Base-by-base conservation (phyloP, 2,888 invertebrate species). In the Autographa pulchrina region DNA sequence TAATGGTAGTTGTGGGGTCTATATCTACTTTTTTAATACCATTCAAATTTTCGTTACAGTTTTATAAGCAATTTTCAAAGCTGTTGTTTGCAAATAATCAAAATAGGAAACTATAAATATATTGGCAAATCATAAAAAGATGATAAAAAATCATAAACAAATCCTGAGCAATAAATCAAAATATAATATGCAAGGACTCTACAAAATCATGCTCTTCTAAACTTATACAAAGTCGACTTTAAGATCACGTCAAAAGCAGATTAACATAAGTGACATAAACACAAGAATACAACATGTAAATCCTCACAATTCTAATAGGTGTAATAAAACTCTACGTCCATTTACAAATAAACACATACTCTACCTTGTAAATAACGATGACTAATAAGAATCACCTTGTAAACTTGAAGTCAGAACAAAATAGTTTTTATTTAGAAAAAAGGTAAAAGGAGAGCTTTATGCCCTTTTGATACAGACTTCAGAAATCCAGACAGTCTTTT, bases 1-100 rank as follows among this genome's bases (percentile, higher is more conserved):
- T 78, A 75, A 78, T 78, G 74, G 72, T 74, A 56, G 73, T 70
- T 81, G 58, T 25, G 68, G 70, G 54, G 70, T 65, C 61, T 35
- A 25, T 16, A 59, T 20, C 43, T 9, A 58, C 58, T 65, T 14
- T 20, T 25, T 25, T 20, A 8, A 4, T 18, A 48, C 16, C 5
- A 2, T 7, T 6, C n/a, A 18, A 18, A 5, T 18, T 52, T n/a
- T 18, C 14, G 41, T 41, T 41, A 41, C 13, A 41, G 14, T 41
- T 41, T 41, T 3, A 2, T 14, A 14, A 1, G 2, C 41, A 14
- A 41, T 14, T 14, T 41, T 14, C 11, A 11, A 38, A 38, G 38
- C 9, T 11, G 38, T 9, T 38, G 32, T 32, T 32, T 32, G 32
- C 32, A 32, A 32, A 32, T 32, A 32, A 32, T 32, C 32, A 6